These are phyloP conservation scores for Cliona cf. orientalis DNA, from an alignment of 37 sponge, comb jelly and placozoan genomes.

Conservation along the genomic window DNA sequence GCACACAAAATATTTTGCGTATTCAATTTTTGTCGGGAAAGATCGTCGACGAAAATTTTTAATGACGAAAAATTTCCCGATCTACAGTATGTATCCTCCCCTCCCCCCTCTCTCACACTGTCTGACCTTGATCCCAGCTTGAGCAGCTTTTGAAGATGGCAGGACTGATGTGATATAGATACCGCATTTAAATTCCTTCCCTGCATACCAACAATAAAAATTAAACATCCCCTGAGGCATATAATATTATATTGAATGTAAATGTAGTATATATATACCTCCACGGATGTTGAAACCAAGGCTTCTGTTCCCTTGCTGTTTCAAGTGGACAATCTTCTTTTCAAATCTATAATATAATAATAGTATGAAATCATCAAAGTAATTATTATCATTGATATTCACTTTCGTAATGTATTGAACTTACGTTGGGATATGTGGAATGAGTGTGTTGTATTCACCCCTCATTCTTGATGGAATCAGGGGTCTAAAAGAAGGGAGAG, in stretches of 20 bases:
- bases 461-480: constrained; percentile 71
- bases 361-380: background rate
- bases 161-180: constrained; percentile 51
- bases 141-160: constrained; percentile 72
- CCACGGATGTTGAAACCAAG: constrained; percentile 76
- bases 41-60: no score
- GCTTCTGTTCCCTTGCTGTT: constrained; percentile 45
- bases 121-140: constrained; percentile 77
- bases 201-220: constrained; percentile 9
- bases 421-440: constrained; percentile 77
- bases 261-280: constrained; percentile 24
- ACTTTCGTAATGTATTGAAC: background rate
- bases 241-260: background rate
- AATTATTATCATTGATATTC: background rate
- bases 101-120: no score
- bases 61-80: no score
- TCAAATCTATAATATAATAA: constrained; percentile 53
- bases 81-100: no score
- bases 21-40: no score
- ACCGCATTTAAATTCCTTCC: constrained; percentile 75
- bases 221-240: background rate
- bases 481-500: constrained; percentile 37
- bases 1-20: no score
- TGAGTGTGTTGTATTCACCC: constrained; percentile 74
- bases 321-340: constrained; percentile 60